A percentile compares a stretch with the other conserved stretches of the same genome.
These are phyloP conservation scores for Gryon sp. DNA, from an alignment of 1,140 invertebrate species.

Conservation along the genomic window DNA sequence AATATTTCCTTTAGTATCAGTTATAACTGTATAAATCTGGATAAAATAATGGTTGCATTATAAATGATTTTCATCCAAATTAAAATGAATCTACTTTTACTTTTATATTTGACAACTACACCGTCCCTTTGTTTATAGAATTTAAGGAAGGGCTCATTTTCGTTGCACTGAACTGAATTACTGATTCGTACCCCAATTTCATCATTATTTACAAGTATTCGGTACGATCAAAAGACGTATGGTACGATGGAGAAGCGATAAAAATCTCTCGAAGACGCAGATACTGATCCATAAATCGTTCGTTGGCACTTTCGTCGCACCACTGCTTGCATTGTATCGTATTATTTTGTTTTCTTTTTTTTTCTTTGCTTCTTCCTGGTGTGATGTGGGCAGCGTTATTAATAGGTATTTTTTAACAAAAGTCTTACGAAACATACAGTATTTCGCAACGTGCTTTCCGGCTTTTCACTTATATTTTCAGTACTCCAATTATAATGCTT, in stretches of 20 bases:
- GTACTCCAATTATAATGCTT: background rate
- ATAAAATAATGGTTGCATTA: no score
- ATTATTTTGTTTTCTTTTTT: no score
- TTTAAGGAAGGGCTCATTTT: background rate
- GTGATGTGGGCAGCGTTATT: constrained; percentile 43
- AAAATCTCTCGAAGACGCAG: constrained; percentile 28
- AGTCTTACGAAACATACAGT: constrained; percentile 16
- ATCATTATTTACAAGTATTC: constrained; percentile 42
- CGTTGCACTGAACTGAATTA: constrained; percentile 11
- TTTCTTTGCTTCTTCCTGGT: constrained; percentile 37
- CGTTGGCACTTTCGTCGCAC: constrained; percentile 43
- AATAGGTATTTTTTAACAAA: constrained; percentile 44
- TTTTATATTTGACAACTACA: no score
- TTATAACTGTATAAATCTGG: no score
- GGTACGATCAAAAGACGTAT: constrained; percentile 37
- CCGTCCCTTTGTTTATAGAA: no score
- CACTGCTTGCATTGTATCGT: constrained; percentile 22
- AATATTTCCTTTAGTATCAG: no score
- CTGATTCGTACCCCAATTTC: constrained; percentile 25
- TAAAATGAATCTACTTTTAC: no score
- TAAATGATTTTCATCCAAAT: no score
- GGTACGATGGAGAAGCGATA: constrained; percentile 36
- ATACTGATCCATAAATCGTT: constrained; percentile 52
- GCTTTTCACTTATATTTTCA: constrained; percentile 3
- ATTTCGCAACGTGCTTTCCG: constrained; percentile 30